A percentile compares a stretch with the other conserved stretches of the same genome.
Evolutionary conservation across 64 coral and sea anemone genomes (phyloP).

Genomic region (Stylophora pistillata): DNA sequence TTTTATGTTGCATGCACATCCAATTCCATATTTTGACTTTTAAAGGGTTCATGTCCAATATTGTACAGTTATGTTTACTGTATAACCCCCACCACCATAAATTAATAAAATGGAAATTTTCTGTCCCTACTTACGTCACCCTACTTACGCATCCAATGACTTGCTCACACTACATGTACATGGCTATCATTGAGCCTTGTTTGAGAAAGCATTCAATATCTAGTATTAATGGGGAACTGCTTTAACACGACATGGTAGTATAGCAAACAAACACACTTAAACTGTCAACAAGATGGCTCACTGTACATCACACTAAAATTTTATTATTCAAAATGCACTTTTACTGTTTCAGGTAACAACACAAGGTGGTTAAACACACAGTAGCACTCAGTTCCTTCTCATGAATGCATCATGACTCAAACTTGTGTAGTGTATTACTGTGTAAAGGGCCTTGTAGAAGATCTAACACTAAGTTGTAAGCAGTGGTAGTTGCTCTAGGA

Average conservation of each 20-base stretch:
- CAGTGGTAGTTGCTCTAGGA: too few relatives aligned
- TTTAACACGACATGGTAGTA: background rate
- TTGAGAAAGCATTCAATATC: constrained; percentile 75
- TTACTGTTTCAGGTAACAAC: too few relatives aligned
- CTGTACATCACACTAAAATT: constrained; percentile 30
- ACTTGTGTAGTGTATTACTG: too few relatives aligned
- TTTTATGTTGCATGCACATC: too few relatives aligned
- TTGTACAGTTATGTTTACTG: background rate
- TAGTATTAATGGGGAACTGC: constrained; percentile 51
- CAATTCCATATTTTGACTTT: too few relatives aligned
- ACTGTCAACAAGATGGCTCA: background rate
- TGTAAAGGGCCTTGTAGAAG: too few relatives aligned
- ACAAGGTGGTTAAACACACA: too few relatives aligned
- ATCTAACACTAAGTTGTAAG: too few relatives aligned
- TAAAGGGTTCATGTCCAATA: background rate
- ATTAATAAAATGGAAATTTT: constrained; percentile 33
- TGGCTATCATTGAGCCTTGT: constrained; percentile 74
- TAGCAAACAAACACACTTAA: background rate
- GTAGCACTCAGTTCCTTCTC: too few relatives aligned
- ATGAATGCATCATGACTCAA: too few relatives aligned
- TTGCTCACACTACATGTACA: constrained; percentile 73
- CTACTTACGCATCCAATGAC: constrained; percentile 98
- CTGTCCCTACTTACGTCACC: constrained; percentile 92
- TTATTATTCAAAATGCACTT: too few relatives aligned
- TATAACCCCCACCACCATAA: constrained; percentile 5